Conservation (phyloP, 1,140 invertebrate species). For the Hylaeus anthracinus region DNA sequence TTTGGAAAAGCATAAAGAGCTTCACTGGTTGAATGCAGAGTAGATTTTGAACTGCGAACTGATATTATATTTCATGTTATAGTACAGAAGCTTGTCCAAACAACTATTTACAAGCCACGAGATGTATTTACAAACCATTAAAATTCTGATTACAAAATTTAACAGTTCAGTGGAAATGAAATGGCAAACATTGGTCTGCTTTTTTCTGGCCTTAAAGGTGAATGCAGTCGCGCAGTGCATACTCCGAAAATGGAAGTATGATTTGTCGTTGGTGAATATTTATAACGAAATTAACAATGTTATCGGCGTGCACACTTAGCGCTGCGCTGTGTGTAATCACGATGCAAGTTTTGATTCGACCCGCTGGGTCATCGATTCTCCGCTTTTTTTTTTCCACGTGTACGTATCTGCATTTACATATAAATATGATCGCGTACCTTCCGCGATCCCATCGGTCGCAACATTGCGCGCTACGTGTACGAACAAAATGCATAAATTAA, state of each 20-base stretch:
- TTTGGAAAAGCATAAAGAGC: no score
- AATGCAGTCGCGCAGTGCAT: no score
- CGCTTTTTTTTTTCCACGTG: conserved; percentile 11
- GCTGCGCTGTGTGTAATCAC: conserved; percentile 17
- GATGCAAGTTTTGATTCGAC: conserved; percentile 33
- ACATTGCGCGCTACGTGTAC: conserved; percentile 32
- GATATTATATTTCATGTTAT: no score
- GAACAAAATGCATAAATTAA: conserved; percentile 62
- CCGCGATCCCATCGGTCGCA: conserved; percentile 42
- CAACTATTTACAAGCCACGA: no score
- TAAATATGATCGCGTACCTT: conserved; percentile 55
- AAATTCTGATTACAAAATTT: no score
- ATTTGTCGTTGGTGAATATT: conserved; percentile 9
- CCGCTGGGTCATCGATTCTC: conserved; percentile 17
- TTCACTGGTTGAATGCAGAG: no score
- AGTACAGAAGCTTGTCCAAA: no score
- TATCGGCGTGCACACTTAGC: conserved; percentile 15
- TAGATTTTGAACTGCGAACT: no score
- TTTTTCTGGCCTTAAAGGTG: not conserved
- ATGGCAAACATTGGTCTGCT: no score
- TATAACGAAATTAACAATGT: conserved; percentile 38
- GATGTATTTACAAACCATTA: no score
- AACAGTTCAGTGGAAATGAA: no score
- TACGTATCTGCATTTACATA: conserved; percentile 56
- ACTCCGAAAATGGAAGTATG: not conserved